Base-by-base conservation (phyloP, 2,888 invertebrate genomes). In the Epinotia nisella region DNA sequence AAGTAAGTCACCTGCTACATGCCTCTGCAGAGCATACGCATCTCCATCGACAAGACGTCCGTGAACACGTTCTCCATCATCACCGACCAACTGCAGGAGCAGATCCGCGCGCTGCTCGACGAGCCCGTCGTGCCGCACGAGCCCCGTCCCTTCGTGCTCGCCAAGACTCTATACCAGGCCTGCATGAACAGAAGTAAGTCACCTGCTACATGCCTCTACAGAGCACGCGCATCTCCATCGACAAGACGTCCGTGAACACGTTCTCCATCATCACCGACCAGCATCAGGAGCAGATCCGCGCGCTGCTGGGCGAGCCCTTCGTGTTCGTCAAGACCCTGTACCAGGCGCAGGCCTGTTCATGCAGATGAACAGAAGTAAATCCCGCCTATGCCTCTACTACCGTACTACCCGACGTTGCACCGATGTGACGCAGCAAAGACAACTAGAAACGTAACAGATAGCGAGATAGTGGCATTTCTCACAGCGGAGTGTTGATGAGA, bases 111-210 rank as follows among this genome's bases (percentile, higher is more conserved):
- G 1, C 94, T 96, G 79, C 94, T 97, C 58, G 96, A 96, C 77
- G 96, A 96, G 78, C 95, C 96, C 0, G 88, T 95, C 3, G 76
- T 76, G 0, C 87, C 92, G 0, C 89, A 94, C 17, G 96, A 96
- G 78, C 95, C 96, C 0, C 95, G 94, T 78, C 96, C 97, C 0
- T 96, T 97, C 85, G 94, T 91, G 70, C 95, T 98, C 74, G 97
- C 97, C 17, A 98, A 98, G 87, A 95, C 96, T 24, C 92, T 98
- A 75, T 98, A 97, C 93, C 95, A 95, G 81, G 96, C 98, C 66
- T 98, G 98, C 90, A 97, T 98, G 96, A 97, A 98, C 85, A 96
- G 96, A 90, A 95, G 97, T 97, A 92, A 95, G 96, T 94, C 2
- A 35, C 53, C 4, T 15, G 19, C 9, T 39, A 15, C 24, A 9